Conservation (phyloP, 2,113 vertebrate genomes). For the Rhinoptilus africanus region DNA sequence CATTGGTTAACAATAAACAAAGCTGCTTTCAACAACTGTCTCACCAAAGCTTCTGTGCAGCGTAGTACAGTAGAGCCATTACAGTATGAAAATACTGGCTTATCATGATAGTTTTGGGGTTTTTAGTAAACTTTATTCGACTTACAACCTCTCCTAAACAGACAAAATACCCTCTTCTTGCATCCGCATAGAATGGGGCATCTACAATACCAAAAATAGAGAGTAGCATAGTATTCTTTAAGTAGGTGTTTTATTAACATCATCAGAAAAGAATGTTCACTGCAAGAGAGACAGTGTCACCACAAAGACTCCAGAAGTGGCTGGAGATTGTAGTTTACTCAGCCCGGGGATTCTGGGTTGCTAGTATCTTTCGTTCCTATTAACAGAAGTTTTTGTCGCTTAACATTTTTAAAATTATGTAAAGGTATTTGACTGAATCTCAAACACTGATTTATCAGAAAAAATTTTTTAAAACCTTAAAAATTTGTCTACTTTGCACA, state of each 20-base stretch:
- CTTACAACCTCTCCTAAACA: background rate
- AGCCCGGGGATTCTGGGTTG: background rate
- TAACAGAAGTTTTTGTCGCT: background rate
- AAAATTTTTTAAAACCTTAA: background rate
- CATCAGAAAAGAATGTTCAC: background rate
- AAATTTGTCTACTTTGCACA: background rate
- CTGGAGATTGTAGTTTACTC: background rate
- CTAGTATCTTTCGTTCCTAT: background rate
- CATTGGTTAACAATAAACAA: slow-evolving; percentile 14
- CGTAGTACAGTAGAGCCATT: background rate
- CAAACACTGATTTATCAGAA: background rate
- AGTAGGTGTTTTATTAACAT: background rate
- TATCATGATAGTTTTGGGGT: background rate
- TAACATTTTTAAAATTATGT: background rate
- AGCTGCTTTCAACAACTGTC: background rate
- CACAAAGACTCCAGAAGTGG: background rate
- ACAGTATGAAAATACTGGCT: background rate
- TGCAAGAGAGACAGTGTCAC: background rate
- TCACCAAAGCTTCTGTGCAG: background rate
- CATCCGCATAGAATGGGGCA: fast-evolving
- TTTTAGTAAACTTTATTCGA: background rate
- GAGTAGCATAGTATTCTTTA: background rate
- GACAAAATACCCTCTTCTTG: background rate
- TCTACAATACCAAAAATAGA: background rate
- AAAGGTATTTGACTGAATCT: background rate